Evolutionary conservation across 2,797 vertebrate species (phyloP), one percentile per base, ranked within the genome.

Genomic region (Falco peregrinus): DNA sequence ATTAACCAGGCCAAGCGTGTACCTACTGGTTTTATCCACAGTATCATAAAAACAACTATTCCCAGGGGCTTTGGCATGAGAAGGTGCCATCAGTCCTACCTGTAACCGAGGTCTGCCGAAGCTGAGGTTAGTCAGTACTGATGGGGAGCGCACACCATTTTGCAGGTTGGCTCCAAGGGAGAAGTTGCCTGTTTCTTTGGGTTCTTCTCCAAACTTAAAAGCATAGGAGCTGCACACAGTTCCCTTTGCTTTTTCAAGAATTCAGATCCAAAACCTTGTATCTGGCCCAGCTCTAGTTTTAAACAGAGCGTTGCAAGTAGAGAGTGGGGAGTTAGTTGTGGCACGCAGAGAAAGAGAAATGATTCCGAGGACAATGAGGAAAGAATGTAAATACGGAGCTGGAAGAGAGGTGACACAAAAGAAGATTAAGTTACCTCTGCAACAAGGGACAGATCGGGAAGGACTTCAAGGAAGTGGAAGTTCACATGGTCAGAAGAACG

Each of bases 111-210:
- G 20, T 16, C 45, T 50, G 39, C 22, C 2, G 1, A 45, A 63
- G 43, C 48, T 56, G 54, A 35, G 76, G 8, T 8, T 28, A 17
- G 59, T 4, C 14, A 24, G 5, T 19, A 6, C 29, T 10, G 19
- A 16, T 0, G 2, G n/a, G 51, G 18, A 41, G 4, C 3, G 2
- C 65, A 41, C 50, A 41, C 33, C 17, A 8, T 37, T 59, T 59
- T 41, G 16, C 51, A 37, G 15, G 8, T 47, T 47, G 64, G 10
- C 16, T 80, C 39, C 24, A 16, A 80, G 31, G 21, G 6, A 47
- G 43, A 33, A 47, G 14, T 56, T 85, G 8, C 41, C 63, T 29
- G 3, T 50, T 81, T 68, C 61, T 71, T 35, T 18, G 39, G 2
- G 5, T 2, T 71, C 33, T 79, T 69, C 63, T 85, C 54, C 25